Conservation (phyloP, 2,113 vertebrate species). For the Chaetops frenatus region DNA sequence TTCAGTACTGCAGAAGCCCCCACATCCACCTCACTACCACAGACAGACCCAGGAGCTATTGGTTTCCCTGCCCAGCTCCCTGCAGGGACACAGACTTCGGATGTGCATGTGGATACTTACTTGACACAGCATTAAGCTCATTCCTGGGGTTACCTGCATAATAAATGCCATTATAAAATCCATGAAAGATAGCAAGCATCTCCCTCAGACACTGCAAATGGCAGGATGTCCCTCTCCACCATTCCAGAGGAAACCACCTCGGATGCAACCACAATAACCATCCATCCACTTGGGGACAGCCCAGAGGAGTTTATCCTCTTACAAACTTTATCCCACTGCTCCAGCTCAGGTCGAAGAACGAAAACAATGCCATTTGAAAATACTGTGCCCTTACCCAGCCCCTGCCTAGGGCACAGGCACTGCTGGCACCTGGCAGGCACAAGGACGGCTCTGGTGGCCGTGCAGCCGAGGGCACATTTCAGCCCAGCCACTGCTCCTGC, state of each 20-base stretch:
- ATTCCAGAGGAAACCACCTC: background rate
- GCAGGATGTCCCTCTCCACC: background rate
- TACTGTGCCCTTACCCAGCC: background rate
- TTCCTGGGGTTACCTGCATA: background rate
- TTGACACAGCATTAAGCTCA: background rate
- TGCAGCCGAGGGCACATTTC: fast-evolving
- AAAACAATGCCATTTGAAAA: background rate
- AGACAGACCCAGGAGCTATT: background rate
- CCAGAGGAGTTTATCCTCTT: slow-evolving; percentile 48
- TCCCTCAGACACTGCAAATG: background rate
- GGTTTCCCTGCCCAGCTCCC: background rate
- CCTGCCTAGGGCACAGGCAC: background rate
- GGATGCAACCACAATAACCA: background rate
- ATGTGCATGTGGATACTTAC: background rate
- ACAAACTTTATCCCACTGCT: slow-evolving; percentile 66
- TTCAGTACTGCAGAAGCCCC: background rate
- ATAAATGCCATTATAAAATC: background rate
- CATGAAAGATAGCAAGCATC: background rate
- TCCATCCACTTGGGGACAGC: background rate
- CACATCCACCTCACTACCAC: fast-evolving
- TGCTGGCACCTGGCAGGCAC: background rate
- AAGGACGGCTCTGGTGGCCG: fast-evolving
- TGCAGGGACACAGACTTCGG: background rate
- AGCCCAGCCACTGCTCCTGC: background rate
- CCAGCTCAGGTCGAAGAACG: slow-evolving; percentile 51